phyloP scores from a whole-genome alignment of 2,888 invertebrate genomes.

The Meiosimyza decipiens region DNA sequence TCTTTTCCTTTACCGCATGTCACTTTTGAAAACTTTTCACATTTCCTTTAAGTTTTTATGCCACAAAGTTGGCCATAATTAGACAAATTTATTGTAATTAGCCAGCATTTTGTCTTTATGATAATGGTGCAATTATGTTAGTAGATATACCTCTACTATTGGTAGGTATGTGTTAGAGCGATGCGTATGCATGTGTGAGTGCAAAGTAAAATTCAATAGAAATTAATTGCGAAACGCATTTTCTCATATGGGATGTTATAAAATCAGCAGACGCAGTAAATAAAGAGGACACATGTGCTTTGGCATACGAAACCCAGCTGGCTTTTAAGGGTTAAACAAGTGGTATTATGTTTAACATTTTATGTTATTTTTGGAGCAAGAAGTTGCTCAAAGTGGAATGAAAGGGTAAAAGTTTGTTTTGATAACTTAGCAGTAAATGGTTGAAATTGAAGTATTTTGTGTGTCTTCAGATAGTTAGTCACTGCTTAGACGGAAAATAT shows the following conservation, averaged over 20 bases:
- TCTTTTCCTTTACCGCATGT: not conserved
- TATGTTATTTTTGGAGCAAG: not conserved
- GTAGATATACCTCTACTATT: not conserved
- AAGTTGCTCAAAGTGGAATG: not conserved
- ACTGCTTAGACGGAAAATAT: too few species aligned
- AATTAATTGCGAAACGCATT: constrained; percentile 26
- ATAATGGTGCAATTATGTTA: not conserved
- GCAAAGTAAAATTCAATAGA: constrained; percentile 26
- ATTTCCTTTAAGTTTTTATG: constrained; percentile 27
- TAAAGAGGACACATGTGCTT: constrained; percentile 21
- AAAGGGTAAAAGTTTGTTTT: not conserved
- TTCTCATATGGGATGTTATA: not conserved
- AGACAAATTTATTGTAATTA: constrained; percentile 37
- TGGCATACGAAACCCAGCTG: not conserved
- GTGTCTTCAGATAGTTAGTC: too few species aligned
- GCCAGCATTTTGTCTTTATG: constrained; percentile 21
- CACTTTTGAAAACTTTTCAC: constrained; percentile 18
- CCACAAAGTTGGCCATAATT: constrained; percentile 31
- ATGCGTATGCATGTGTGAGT: constrained; percentile 8
- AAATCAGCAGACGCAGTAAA: not conserved
- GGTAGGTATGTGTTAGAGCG: not conserved
- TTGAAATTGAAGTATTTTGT: not conserved
- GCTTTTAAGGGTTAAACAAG: too few species aligned
- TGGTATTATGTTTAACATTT: constrained; percentile 4
- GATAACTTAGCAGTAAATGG: not conserved